Evolutionary conservation across 2,113 vertebrate genomes (phyloP).

Genomic region (Nanorana parkeri): DNA sequence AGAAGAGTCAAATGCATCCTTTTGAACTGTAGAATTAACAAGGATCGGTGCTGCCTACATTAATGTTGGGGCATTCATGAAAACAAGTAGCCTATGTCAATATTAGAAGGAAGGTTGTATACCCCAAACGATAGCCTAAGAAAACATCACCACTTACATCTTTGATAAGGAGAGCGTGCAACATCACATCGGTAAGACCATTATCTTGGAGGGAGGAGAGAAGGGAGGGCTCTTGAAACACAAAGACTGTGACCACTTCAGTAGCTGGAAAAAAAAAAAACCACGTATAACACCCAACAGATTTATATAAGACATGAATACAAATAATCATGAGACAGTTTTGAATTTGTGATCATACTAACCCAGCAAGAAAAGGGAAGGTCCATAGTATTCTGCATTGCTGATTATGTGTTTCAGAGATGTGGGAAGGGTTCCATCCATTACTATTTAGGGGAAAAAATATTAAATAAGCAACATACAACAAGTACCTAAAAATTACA

Average conservation of each 20-base stretch:
- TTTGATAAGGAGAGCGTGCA: conserved; percentile 94
- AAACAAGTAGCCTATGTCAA: too few relatives aligned
- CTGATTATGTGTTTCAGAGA: conserved; percentile 97
- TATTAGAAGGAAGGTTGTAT: too few relatives aligned
- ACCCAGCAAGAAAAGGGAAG: conserved; percentile 93
- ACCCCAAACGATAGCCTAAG: too few relatives aligned
- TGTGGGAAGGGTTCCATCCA: conserved; percentile 96
- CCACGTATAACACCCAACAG: background rate
- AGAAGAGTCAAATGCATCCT: too few relatives aligned
- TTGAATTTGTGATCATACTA: conserved; percentile 59
- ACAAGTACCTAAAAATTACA: background rate
- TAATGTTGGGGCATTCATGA: too few relatives aligned
- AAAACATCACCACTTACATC: conserved; percentile 79
- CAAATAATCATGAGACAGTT: too few relatives aligned
- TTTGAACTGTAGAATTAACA: too few relatives aligned
- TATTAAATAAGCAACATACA: too few relatives aligned
- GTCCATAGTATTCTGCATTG: conserved; percentile 95
- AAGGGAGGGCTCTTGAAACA: conserved; percentile 95
- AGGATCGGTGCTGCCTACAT: too few relatives aligned
- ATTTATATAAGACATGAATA: too few relatives aligned
- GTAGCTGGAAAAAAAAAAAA: conserved; percentile 76
- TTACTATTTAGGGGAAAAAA: too few relatives aligned
- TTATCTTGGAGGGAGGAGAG: conserved; percentile 94
- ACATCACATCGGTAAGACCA: conserved; percentile 94
- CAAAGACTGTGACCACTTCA: conserved; percentile 96